phyloP scores from a whole-genome alignment of 2,797 vertebrate species.

The Pangasius krempfi region DNA sequence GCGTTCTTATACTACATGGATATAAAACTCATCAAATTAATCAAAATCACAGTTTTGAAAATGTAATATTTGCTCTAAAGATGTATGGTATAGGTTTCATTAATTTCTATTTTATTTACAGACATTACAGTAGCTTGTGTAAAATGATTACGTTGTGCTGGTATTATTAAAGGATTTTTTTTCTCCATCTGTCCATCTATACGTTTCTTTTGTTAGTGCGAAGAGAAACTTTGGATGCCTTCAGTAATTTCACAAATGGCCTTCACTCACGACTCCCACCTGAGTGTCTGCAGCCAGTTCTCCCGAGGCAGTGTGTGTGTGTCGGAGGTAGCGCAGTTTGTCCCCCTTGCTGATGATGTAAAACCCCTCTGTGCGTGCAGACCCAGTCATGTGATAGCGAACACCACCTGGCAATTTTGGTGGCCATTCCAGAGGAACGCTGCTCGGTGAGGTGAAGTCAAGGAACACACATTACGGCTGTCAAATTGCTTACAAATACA shows the following conservation, averaged over 20 bases:
- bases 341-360: slow-evolving; percentile 93
- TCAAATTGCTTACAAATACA: neutral
- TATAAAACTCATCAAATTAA: neutral
- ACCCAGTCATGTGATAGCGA: slow-evolving; percentile 85
- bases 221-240: neutral
- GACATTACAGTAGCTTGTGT: neutral
- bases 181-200: neutral
- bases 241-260: neutral
- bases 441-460: slow-evolving; percentile 85
- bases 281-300: slow-evolving; percentile 79
- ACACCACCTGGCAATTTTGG: slow-evolving; percentile 77
- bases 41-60: neutral
- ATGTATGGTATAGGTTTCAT: neutral
- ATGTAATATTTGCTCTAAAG: neutral
- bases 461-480: slow-evolving; percentile 66
- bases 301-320: slow-evolving; percentile 73
- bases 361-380: slow-evolving; percentile 92
- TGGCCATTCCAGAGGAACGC: slow-evolving; percentile 76
- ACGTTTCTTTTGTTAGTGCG: neutral
- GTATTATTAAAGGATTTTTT: neutral
- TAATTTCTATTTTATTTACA: neutral
- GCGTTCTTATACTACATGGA: slow-evolving; percentile 78
- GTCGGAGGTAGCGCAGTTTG: slow-evolving; percentile 88
- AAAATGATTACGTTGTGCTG: neutral
- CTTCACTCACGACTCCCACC: slow-evolving; percentile 70